phyloP scores from a whole-genome alignment of 2,888 invertebrate species.

The Mimachlamys varia region DNA sequence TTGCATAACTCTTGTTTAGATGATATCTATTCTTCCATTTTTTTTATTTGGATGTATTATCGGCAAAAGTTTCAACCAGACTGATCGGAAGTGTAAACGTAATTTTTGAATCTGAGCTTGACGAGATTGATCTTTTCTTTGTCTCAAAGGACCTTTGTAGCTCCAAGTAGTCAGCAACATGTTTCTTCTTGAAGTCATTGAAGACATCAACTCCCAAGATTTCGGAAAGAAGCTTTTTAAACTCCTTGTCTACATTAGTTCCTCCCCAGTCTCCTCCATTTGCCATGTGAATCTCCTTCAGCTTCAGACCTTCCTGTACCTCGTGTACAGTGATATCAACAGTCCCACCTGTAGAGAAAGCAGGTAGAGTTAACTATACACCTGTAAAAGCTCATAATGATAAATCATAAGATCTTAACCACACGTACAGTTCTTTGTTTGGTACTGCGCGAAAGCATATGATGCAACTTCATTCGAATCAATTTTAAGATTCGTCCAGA shows the following conservation, averaged over 20 bases:
- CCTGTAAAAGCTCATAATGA: no score
- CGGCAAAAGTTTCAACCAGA: not conserved
- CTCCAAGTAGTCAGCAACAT: slow-evolving; percentile 39
- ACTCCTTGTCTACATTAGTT: slow-evolving; percentile 37
- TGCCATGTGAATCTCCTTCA: slow-evolving; percentile 38
- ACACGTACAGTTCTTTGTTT: no score
- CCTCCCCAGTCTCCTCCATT: slow-evolving; percentile 47
- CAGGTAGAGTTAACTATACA: no score
- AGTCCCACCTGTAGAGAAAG: slow-evolving; percentile 39
- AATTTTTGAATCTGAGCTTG: not conserved
- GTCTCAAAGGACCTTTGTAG: slow-evolving; percentile 45
- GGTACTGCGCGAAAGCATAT: no score
- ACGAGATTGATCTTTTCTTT: slow-evolving; percentile 38
- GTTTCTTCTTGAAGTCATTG: slow-evolving; percentile 5
- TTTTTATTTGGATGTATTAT: not conserved
- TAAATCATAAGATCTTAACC: no score
- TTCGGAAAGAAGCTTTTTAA: not conserved
- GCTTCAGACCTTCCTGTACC: slow-evolving; percentile 17
- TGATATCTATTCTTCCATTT: not conserved
- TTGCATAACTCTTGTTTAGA: not conserved
- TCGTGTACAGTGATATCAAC: slow-evolving; percentile 46
- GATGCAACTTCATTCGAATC: no score
- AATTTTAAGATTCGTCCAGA: no score
- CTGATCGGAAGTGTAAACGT: not conserved
- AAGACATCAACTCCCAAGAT: slow-evolving; percentile 37